phyloP scores from a whole-genome alignment of 1,140 invertebrate genomes.

The Muscidifurax raptorellus region DNA sequence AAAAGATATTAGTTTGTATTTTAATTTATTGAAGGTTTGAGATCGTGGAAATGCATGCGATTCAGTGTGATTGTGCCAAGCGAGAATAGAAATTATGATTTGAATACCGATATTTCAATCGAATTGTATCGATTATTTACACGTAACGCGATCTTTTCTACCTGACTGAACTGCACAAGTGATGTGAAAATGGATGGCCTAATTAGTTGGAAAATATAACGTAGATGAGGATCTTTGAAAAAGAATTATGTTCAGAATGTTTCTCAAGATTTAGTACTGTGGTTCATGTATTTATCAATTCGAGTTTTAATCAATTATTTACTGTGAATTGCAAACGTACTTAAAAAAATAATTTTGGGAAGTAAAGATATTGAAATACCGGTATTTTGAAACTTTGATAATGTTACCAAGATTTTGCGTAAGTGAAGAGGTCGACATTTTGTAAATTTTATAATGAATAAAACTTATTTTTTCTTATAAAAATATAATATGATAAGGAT shows the following conservation, averaged over 20 bases:
- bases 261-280: too few relatives aligned
- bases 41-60: not conserved
- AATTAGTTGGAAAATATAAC: too few relatives aligned
- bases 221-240: too few relatives aligned
- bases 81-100: not conserved
- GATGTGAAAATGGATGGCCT: too few relatives aligned
- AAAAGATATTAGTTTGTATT: not conserved
- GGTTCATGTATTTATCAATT: too few relatives aligned
- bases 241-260: too few relatives aligned
- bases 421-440: conserved; percentile 24
- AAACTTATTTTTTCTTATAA: conserved; percentile 22
- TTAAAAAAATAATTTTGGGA: too few relatives aligned
- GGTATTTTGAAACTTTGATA: conserved; percentile 2
- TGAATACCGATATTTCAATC: not conserved
- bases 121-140: too few relatives aligned
- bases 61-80: not conserved
- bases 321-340: too few relatives aligned
- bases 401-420: conserved; percentile 13
- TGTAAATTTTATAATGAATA: conserved; percentile 34
- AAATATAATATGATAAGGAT: conserved; percentile 9
- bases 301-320: too few relatives aligned
- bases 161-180: too few relatives aligned
- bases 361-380: not conserved
- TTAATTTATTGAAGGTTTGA: conserved; percentile 22
- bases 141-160: not conserved